Evolutionary conservation across 2,797 vertebrate genomes (phyloP).

Genomic region (Hemibagrus guttatus): DNA sequence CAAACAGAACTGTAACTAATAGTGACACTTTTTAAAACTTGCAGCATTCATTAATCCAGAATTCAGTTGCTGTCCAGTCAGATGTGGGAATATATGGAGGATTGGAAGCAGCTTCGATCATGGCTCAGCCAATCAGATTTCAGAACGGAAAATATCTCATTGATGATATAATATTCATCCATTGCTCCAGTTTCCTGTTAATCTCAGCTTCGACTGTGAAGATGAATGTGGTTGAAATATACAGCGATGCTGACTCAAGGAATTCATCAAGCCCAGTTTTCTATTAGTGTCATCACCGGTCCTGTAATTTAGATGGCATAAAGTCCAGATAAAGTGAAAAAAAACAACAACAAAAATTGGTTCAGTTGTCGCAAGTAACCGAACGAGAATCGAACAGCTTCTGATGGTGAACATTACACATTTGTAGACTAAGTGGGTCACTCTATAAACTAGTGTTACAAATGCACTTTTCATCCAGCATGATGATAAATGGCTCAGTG

Average conservation of each 20-base stretch:
- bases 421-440: slow-evolving; percentile 9
- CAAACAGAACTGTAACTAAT: too few relatives aligned
- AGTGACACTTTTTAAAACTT: too few relatives aligned
- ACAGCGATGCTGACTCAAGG: not conserved
- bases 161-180: not conserved
- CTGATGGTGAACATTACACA: not conserved
- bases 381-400: slow-evolving; percentile 6
- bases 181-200: not conserved
- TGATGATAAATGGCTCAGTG: not conserved
- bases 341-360: not conserved
- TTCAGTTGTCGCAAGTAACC: not conserved
- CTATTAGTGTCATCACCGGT: not conserved
- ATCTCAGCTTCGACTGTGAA: not conserved
- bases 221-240: not conserved
- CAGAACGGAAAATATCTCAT: not conserved
- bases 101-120: not conserved
- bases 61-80: too few relatives aligned
- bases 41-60: not conserved
- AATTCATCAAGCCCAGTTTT: not conserved
- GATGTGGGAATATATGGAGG: not conserved
- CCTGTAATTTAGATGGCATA: not conserved
- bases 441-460: slow-evolving; percentile 12
- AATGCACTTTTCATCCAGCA: slow-evolving; percentile 5
- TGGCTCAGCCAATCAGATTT: slow-evolving; percentile 12
- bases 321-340: not conserved